Evolutionary conservation across 2,888 invertebrate genomes (phyloP).

Genomic region (Muschampia staudingeri): DNA sequence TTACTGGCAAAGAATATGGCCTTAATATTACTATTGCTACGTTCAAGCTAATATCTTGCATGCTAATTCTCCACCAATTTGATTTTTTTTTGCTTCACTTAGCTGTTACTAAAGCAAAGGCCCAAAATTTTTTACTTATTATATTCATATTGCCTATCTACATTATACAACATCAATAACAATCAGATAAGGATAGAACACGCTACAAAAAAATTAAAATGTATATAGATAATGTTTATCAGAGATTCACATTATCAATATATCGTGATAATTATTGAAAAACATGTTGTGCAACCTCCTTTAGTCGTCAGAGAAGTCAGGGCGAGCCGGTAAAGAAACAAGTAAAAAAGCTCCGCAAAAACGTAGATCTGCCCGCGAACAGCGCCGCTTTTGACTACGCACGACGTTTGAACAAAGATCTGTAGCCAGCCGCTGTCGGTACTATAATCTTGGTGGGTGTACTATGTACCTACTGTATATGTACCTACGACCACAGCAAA

Average conservation of each 20-base stretch:
- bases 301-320: conserved; percentile 29
- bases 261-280: not conserved
- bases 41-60: no score
- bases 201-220: no score
- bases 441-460: not conserved
- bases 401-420: conserved; percentile 41
- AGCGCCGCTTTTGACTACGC: conserved; percentile 30
- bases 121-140: no score
- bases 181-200: no score
- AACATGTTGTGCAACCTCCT: not conserved
- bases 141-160: no score
- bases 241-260: not conserved
- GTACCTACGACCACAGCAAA: not conserved
- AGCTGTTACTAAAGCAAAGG: no score
- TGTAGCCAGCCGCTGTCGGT: not conserved
- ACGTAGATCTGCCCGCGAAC: conserved; percentile 49
- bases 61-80: no score
- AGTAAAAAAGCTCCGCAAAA: conserved; percentile 61
- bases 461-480: not conserved
- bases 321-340: conserved; percentile 57
- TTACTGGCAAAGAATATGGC: not conserved
- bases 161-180: no score
- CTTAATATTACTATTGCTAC: no score
- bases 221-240: not conserved
- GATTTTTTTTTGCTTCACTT: no score